A percentile compares a stretch with the other conserved stretches of the same genome.
Evolutionary conservation across 2,888 invertebrate genomes (phyloP).

Genomic region (Caenorhabditis panamensis): DNA sequence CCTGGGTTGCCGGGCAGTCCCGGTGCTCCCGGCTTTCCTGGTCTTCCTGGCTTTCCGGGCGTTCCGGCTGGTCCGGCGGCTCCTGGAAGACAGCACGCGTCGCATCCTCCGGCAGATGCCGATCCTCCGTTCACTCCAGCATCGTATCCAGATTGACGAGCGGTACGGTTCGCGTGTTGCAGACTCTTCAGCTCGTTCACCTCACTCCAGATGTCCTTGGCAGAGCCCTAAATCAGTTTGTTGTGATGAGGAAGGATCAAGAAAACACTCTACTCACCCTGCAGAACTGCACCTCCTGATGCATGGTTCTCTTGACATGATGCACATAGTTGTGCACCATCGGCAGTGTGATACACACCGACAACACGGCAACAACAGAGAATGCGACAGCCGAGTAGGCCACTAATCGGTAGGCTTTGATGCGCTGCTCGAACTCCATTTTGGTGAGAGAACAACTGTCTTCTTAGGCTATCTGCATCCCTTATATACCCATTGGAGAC

Average conservation of each 20-base stretch:
- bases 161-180: conserved; percentile 71
- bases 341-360: conserved; percentile 68
- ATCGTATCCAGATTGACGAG: conserved; percentile 72
- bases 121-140: conserved; percentile 63
- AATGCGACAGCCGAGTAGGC: conserved; percentile 72
- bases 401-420: conserved; percentile 71
- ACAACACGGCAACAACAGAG: conserved; percentile 70
- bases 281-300: conserved; percentile 69
- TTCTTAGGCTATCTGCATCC: background rate
- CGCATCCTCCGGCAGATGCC: conserved; percentile 70
- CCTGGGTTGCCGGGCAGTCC: conserved; percentile 75
- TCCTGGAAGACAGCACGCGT: conserved; percentile 76
- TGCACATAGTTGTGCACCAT: conserved; percentile 72
- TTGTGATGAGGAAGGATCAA: background rate
- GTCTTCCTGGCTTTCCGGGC: conserved; percentile 72
- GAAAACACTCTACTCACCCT: conserved; percentile 28
- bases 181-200: conserved; percentile 68
- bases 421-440: conserved; percentile 68
- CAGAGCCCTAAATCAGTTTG: conserved; percentile 62
- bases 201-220: conserved; percentile 70
- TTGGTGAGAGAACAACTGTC: conserved; percentile 49
- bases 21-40: no score
- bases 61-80: conserved; percentile 71
- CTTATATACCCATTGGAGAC: conserved; percentile 43
- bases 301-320: conserved; percentile 70